Conservation (phyloP, 2,797 vertebrate genomes). For the Mormyrus hasselquistii region DNA sequence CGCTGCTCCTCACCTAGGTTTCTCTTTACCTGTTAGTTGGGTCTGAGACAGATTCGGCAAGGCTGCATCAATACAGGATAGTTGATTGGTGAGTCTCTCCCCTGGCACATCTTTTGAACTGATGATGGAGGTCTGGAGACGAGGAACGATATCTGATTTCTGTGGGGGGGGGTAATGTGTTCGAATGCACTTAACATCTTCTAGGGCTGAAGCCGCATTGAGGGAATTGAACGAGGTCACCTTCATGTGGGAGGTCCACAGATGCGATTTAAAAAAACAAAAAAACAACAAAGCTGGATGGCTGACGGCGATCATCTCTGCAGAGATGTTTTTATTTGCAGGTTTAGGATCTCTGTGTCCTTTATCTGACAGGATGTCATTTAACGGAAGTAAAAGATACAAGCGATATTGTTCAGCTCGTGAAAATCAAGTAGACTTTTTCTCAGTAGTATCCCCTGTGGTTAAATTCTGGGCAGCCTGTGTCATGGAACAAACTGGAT, state of each 20-base stretch:
- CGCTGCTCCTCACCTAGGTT: not conserved
- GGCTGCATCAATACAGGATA: not conserved
- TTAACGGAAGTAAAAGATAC: not conserved
- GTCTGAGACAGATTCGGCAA: not conserved
- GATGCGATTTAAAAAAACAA: not conserved
- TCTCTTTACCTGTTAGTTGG: not conserved
- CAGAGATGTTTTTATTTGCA: not conserved
- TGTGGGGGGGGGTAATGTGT: not conserved
- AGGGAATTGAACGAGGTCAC: not conserved
- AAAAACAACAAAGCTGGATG: not conserved
- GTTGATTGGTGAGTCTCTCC: not conserved
- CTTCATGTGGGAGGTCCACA: not conserved
- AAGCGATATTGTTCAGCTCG: not conserved
- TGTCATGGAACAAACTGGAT: not conserved
- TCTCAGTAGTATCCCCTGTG: not conserved
- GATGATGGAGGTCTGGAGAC: not conserved
- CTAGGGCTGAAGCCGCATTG: not conserved
- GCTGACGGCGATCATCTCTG: not conserved
- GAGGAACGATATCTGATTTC: not conserved
- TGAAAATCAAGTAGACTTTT: not conserved
- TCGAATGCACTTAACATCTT: not conserved
- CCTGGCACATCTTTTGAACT: not conserved
- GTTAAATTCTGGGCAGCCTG: not conserved
- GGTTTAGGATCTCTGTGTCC: not conserved
- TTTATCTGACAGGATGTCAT: conserved; percentile 8